These are phyloP conservation scores for Valencia hispanica DNA, from an alignment of 2,797 vertebrate species.

Conservation along the genomic window DNA sequence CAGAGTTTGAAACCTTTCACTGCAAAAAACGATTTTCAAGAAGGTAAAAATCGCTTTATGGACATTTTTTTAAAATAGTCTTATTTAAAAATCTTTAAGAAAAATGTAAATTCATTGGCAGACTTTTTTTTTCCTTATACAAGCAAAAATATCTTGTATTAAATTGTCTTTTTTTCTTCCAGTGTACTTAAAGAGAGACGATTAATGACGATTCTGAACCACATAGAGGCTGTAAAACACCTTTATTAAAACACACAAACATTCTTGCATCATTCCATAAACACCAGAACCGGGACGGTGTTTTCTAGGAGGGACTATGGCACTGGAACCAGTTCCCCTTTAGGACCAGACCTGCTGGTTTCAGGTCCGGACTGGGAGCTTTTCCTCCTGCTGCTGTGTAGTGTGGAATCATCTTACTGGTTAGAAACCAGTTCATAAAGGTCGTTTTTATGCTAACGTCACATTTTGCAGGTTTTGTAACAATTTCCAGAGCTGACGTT, in stretches of 20 bases:
- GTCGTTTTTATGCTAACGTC: not conserved
- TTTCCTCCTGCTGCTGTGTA: not conserved
- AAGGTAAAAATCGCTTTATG: too few species aligned
- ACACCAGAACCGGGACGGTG: not conserved
- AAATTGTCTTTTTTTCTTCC: too few species aligned
- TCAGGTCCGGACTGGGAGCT: not conserved
- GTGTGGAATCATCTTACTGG: not conserved
- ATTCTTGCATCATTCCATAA: not conserved
- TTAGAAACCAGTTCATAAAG: not conserved
- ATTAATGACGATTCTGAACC: not conserved
- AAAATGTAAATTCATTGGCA: too few species aligned
- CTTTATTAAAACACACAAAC: constrained; percentile 2
- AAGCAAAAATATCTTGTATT: too few species aligned
- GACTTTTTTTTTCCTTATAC: too few species aligned
- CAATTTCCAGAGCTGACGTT: not conserved
- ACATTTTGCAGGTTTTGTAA: not conserved
- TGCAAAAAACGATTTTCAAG: too few species aligned
- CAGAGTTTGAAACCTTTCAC: not conserved
- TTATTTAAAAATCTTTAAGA: too few species aligned
- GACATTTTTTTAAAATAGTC: too few species aligned
- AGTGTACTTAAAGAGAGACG: not conserved
- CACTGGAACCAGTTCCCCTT: not conserved
- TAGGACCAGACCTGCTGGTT: not conserved
- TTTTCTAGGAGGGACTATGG: not conserved
- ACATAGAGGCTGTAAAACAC: not conserved